Evolutionary conservation across 2,797 vertebrate species (phyloP).

Genomic region (Vireo griseus): DNA sequence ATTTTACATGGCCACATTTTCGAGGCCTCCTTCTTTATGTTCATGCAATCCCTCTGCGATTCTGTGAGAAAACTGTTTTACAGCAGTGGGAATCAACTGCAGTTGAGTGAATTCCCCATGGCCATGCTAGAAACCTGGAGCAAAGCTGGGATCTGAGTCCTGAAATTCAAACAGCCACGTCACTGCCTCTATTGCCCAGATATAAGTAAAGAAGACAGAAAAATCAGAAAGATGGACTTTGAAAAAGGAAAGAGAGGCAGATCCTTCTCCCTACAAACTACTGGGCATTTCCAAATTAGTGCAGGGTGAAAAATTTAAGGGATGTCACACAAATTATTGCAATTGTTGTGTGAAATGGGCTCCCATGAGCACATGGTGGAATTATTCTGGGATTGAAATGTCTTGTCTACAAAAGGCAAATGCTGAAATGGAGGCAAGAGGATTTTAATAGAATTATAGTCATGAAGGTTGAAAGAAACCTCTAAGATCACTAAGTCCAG

Average conservation of each 20-base stretch:
- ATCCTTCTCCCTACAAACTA: background rate
- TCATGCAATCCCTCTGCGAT: background rate
- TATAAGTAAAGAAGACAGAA: background rate
- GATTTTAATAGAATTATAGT: background rate
- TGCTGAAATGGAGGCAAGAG: background rate
- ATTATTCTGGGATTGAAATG: background rate
- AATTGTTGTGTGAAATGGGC: background rate
- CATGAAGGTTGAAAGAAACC: background rate
- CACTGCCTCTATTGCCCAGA: background rate
- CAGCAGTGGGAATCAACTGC: background rate
- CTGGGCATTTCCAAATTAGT: background rate
- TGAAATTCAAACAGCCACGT: background rate
- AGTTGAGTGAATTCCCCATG: background rate
- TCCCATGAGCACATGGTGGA: background rate
- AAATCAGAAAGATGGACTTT: background rate
- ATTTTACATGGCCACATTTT: background rate
- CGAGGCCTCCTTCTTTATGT: background rate
- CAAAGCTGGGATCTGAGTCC: background rate
- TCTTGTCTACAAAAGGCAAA: background rate
- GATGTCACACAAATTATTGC: background rate
- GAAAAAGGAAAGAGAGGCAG: background rate
- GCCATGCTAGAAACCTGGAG: background rate
- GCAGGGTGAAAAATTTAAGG: background rate
- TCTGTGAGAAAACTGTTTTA: background rate
- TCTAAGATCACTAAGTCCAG: background rate